Conservation (phyloP, 2,797 vertebrate genomes). For the Zalophus californianus region DNA sequence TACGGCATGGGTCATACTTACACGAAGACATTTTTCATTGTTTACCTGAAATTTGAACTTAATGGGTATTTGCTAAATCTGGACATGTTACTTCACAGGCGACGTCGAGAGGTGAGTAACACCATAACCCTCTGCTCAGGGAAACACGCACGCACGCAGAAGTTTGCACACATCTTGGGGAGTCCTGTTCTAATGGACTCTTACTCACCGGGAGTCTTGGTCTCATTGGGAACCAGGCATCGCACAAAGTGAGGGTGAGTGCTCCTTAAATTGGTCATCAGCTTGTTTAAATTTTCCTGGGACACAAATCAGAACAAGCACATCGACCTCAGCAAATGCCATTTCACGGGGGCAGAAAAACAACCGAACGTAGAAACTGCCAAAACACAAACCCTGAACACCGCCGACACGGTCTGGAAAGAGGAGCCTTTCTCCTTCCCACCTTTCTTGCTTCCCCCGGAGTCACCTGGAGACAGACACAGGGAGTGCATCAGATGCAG, state of each 20-base stretch:
- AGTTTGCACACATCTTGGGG: neutral
- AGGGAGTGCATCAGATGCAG: neutral
- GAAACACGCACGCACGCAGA: neutral
- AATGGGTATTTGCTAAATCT: neutral
- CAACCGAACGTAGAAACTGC: neutral
- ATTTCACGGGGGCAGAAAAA: neutral
- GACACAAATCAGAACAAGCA: slow-evolving; percentile 32
- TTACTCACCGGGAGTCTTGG: slow-evolving; percentile 86
- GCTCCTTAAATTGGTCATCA: slow-evolving; percentile 88
- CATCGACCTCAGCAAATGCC: neutral
- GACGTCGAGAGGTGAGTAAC: neutral
- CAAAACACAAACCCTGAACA: slow-evolving; percentile 89
- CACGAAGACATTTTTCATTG: neutral
- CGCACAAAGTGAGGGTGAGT: slow-evolving; percentile 88
- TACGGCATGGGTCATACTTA: neutral
- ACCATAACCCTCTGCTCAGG: neutral
- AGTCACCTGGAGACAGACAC: slow-evolving; percentile 72
- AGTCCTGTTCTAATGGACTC: neutral
- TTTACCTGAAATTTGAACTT: neutral
- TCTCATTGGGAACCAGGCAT: slow-evolving; percentile 88
- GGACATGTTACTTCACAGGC: neutral
- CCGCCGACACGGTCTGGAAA: slow-evolving; percentile 90
- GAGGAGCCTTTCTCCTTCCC: slow-evolving; percentile 92
- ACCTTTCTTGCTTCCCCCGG: slow-evolving; percentile 87
- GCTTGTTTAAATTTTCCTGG: slow-evolving; percentile 93